Evolutionary conservation across 2,113 vertebrate species (phyloP).

Genomic region (Dascyllus trimaculatus): DNA sequence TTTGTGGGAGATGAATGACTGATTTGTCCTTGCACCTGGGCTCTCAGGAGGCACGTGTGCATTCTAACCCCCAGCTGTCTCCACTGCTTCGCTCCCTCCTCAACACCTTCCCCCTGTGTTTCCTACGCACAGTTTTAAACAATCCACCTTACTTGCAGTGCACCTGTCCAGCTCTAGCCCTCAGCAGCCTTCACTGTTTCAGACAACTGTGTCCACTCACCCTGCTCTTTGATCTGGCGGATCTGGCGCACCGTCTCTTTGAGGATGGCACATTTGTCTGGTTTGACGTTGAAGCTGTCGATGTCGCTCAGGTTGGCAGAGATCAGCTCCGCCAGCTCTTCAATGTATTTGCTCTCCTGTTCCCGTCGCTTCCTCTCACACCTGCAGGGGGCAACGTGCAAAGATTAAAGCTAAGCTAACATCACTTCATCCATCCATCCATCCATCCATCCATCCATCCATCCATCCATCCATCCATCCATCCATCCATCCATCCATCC

Average conservation of each 20-base stretch:
- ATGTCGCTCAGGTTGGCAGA: slow-evolving; percentile 98
- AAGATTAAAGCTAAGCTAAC: slow-evolving; percentile 22
- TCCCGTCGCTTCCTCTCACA: slow-evolving; percentile 96
- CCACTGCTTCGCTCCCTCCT: not conserved
- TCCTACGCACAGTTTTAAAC: slow-evolving; percentile 19
- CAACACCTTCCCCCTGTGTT: slow-evolving; percentile 15
- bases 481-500: too few relatives aligned
- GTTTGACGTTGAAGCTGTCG: slow-evolving; percentile 98
- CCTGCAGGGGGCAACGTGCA: slow-evolving; percentile 67
- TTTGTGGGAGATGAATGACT: slow-evolving; percentile 74
- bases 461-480: not conserved
- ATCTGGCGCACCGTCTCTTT: slow-evolving; percentile 99
- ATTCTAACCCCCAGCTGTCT: slow-evolving; percentile 28
- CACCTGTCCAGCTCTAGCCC: slow-evolving; percentile 6
- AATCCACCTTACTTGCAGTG: slow-evolving; percentile 16
- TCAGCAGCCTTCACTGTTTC: slow-evolving; percentile 8
- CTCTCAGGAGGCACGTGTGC: slow-evolving; percentile 36
- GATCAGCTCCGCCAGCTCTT: slow-evolving; percentile 97
- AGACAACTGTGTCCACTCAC: slow-evolving; percentile 80
- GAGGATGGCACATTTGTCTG: slow-evolving; percentile 99
- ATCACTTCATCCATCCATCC: too few relatives aligned
- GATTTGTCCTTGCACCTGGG: slow-evolving; percentile 76
- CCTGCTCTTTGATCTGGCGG: slow-evolving; percentile 98
- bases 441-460: not conserved
- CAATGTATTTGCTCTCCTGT: slow-evolving; percentile 98